Percentiles rank a stretch among this genome's conserved stretches.
Conservation (phyloP, 2,888 invertebrate genomes). For the Psococerastis gibbosa region DNA sequence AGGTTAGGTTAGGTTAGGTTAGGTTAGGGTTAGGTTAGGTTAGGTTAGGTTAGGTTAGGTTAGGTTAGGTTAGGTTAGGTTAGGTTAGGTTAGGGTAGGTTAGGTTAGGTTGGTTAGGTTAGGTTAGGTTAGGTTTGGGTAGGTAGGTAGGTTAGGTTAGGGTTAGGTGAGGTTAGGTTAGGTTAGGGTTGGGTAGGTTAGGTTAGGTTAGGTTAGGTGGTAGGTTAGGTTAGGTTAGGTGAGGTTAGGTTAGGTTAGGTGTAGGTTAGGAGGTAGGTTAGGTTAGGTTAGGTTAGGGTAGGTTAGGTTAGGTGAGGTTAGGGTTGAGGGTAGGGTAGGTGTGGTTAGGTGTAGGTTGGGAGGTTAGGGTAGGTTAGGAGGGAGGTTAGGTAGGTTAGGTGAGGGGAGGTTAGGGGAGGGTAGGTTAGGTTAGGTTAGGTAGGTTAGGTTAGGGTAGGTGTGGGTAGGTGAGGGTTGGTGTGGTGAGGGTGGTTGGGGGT, state of each 20-base stretch:
- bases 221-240: conserved; percentile 9
- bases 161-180: conserved; percentile 10
- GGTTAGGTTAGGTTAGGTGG: conserved; percentile 13
- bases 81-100: too few relatives aligned
- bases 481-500: conserved; percentile 15
- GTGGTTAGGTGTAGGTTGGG: conserved; percentile 11
- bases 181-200: too few relatives aligned
- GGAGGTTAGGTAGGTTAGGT: conserved; percentile 11
- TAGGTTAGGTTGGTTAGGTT: too few relatives aligned
- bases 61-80: conserved; percentile 12
- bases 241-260: conserved; percentile 11
- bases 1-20: conserved; percentile 16
- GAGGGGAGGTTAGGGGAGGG: conserved; percentile 10
- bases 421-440: conserved; percentile 13
- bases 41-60: conserved; percentile 1
- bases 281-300: conserved; percentile 13
- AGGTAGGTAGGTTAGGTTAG: conserved; percentile 11
- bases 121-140: background rate
- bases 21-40: conserved; percentile 14
- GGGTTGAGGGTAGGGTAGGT: conserved; percentile 12
- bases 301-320: conserved; percentile 9
- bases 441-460: conserved; percentile 11
- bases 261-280: conserved; percentile 10
- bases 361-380: conserved; percentile 11
- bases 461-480: conserved; percentile 12